phyloP scores from a whole-genome alignment of 1,140 invertebrate genomes.

The Chironomus striatipennis region DNA sequence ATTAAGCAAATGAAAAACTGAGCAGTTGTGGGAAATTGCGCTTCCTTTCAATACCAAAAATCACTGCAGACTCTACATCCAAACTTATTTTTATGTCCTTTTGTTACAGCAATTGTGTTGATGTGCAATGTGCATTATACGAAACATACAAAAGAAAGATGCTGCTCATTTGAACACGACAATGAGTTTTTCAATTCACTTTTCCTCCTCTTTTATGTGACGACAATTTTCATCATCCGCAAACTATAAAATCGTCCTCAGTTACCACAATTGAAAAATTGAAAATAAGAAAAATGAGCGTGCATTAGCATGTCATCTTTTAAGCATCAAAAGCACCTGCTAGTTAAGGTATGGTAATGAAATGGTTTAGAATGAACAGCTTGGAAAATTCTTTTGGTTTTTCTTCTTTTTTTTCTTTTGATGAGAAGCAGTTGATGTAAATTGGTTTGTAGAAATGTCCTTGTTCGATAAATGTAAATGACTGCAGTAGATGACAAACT shows the following conservation, averaged over 20 bases:
- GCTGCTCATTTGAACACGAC: not conserved
- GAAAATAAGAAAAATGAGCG: not conserved
- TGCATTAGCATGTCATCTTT: not conserved
- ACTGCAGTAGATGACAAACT: too few relatives aligned
- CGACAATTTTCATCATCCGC: not conserved
- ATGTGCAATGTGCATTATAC: not conserved
- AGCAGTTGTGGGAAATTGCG: too few relatives aligned
- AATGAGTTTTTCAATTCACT: slow-evolving; percentile 4
- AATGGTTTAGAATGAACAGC: not conserved
- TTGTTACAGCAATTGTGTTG: not conserved
- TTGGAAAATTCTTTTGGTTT: not conserved
- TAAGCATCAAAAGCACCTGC: not conserved
- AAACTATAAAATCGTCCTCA: slow-evolving; percentile 15
- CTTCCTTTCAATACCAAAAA: too few relatives aligned
- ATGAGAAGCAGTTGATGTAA: too few relatives aligned
- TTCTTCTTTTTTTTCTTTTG: not conserved
- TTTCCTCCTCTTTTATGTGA: not conserved
- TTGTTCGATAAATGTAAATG: too few relatives aligned
- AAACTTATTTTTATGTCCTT: not conserved
- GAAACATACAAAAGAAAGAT: slow-evolving; percentile 4
- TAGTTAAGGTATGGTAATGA: too few relatives aligned
- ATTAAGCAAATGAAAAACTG: too few relatives aligned
- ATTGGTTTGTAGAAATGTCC: too few relatives aligned
- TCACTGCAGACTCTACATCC: too few relatives aligned
- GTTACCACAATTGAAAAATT: not conserved